phyloP scores from a whole-genome alignment of 2,888 invertebrate species.

The Ommatoiulus sabulosus region DNA sequence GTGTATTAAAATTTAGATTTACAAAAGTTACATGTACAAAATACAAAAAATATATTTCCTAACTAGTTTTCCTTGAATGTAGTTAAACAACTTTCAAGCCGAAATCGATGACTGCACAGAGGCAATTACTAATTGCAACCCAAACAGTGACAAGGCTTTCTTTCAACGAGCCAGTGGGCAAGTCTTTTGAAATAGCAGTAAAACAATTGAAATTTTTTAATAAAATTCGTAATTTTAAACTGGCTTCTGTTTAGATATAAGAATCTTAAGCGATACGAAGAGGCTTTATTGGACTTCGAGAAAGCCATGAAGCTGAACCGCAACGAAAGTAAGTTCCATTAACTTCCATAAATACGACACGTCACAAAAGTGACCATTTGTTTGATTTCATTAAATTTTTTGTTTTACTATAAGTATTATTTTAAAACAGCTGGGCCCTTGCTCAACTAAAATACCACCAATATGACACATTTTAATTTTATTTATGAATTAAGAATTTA shows the following conservation, averaged over 20 bases:
- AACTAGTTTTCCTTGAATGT: neutral
- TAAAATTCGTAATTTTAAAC: too few species aligned
- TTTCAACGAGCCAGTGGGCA: conserved; percentile 1
- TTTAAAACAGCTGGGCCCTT: too few species aligned
- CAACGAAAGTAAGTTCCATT: conserved; percentile 20
- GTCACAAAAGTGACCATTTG: too few species aligned
- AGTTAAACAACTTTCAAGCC: conserved; percentile 7
- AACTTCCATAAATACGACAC: too few species aligned
- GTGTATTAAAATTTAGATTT: too few species aligned
- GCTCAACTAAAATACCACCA: too few species aligned
- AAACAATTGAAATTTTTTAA: neutral
- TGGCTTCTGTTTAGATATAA: neutral
- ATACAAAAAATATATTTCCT: too few species aligned
- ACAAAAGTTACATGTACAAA: too few species aligned
- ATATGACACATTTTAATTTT: too few species aligned
- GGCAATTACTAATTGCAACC: conserved; percentile 34
- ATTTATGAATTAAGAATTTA: too few species aligned
- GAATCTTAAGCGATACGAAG: conserved; percentile 25
- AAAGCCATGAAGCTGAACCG: neutral
- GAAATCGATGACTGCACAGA: neutral
- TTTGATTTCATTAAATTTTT: too few species aligned
- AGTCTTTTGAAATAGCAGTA: neutral
- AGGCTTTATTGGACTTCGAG: conserved; percentile 3
- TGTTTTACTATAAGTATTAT: too few species aligned
- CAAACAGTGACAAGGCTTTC: conserved; percentile 6